phyloP scores from a whole-genome alignment of 2,888 invertebrate species.

The Norana najaformis region DNA sequence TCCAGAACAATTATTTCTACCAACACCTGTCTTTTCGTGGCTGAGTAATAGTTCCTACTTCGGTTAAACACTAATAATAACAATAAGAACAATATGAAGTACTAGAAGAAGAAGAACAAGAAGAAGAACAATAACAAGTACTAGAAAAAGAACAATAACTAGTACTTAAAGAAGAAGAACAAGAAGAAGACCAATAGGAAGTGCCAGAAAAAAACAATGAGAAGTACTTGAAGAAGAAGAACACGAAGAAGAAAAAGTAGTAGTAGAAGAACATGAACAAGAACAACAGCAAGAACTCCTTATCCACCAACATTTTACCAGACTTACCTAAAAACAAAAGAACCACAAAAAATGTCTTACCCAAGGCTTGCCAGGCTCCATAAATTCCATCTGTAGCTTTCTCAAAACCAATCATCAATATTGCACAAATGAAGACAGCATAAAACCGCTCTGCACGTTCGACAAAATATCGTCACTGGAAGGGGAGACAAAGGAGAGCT shows the following conservation, averaged over 20 bases:
- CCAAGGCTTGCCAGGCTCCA: background rate
- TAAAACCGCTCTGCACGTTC: background rate
- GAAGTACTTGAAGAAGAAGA: too few species aligned
- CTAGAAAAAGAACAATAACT: background rate
- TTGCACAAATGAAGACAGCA: background rate
- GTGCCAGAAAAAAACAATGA: too few species aligned
- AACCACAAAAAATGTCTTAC: background rate
- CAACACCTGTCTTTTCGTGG: too few species aligned
- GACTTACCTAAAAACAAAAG: background rate
- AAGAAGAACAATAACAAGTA: background rate
- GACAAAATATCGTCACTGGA: background rate
- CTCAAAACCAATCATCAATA: background rate
- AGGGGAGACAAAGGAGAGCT: too few species aligned
- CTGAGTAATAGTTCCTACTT: too few species aligned
- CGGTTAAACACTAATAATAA: too few species aligned
- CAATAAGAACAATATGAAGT: too few species aligned
- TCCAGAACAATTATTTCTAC: too few species aligned
- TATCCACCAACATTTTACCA: too few species aligned
- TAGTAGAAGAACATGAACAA: conserved; percentile 15
- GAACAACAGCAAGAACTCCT: too few species aligned
- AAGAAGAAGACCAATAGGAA: too few species aligned
- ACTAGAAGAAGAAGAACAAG: background rate
- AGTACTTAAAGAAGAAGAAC: too few species aligned
- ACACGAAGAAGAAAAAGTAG: conserved; percentile 9
- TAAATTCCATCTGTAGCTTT: conserved; percentile 7